Base-by-base conservation (phyloP, 2,888 invertebrate genomes). In the Sicus ferrugineus region DNA sequence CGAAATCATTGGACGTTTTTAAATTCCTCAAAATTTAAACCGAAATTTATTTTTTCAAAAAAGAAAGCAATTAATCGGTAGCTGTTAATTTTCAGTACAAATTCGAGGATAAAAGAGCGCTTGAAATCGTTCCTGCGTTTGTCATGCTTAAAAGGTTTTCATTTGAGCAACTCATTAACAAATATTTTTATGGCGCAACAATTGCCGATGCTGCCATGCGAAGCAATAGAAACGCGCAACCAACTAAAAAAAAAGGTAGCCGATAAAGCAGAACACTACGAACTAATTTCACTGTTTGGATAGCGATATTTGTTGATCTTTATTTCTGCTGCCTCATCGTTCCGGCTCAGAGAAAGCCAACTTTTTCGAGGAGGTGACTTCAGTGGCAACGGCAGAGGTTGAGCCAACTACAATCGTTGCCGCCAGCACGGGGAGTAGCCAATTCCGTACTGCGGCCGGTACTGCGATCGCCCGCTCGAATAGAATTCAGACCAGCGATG, bases 121-220 rank as follows among this genome's bases (percentile, higher is more conserved):
- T 59, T 19, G 21, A 23, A 21, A 61, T 30, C 30, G 30, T 23
- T 28, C 23, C 56, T n/a, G 14, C 26, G n/a, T 34, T 26, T 42
- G 21, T 42, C 58, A 59, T 58, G 28, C 21, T 48, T 58, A 67
- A 67, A 67, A 67, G 58, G 58, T 67, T 67, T 67, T 23, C 67
- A 72, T 75, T 76, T 76, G 74, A 68, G 67, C 71, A 75, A 75
- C 73, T 73, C 75, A 76, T 76, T 76, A 76, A 74, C 75, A 71
- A 72, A 68, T 73, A 70, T 73, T 76, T 76, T 76, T 75, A 75
- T 72, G 69, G 69, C 73, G 38, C 14, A 52, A 68, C 62, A 68
- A 62, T 52, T 68, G 62, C 50, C 52, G 14, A 67, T 14, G 26
- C 7, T 38, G 14, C 31, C 31, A 61, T 11, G 3, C 31, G n/a